A percentile compares a stretch with the other conserved stretches of the same genome.
Conservation (phyloP, 1,140 invertebrate species). For the Aporrectodea caliginosa region DNA sequence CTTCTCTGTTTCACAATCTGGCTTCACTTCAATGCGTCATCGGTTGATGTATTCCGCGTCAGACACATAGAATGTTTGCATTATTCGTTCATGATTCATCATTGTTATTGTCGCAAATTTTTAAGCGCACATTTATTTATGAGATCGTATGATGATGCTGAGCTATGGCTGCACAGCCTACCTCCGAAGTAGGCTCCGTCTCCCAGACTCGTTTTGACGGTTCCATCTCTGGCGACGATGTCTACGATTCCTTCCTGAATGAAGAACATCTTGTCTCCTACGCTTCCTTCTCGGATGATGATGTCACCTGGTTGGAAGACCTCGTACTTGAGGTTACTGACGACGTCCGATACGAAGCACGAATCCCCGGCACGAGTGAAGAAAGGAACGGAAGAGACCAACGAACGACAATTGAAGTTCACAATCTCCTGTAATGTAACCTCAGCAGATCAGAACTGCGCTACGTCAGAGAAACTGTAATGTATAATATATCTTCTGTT, state of each 20-base stretch:
- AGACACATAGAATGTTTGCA: background rate
- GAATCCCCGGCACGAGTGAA: slow-evolving; percentile 87
- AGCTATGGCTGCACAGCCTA: too few species aligned
- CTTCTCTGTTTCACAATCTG: background rate
- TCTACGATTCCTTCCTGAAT: slow-evolving; percentile 95
- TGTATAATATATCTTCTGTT: too few species aligned
- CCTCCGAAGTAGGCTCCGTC: slow-evolving; percentile 93
- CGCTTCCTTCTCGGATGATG: slow-evolving; percentile 66
- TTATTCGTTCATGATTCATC: too few species aligned
- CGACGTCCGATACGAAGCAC: slow-evolving; percentile 92
- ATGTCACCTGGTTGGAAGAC: slow-evolving; percentile 79
- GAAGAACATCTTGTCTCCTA: slow-evolving; percentile 95
- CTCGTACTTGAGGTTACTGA: slow-evolving; percentile 92
- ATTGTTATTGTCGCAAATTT: background rate
- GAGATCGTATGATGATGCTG: too few species aligned
- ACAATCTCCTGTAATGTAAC: slow-evolving; percentile 13
- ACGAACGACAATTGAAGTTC: slow-evolving; percentile 68
- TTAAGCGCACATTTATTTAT: background rate
- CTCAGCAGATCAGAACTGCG: background rate
- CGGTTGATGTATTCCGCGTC: background rate
- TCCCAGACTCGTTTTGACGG: slow-evolving; percentile 86
- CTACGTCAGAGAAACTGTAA: too few species aligned
- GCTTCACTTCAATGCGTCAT: background rate
- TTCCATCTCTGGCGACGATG: slow-evolving; percentile 79
- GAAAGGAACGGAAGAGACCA: slow-evolving; percentile 93